These are phyloP conservation scores for Papilio polyxenes DNA, from an alignment of 1,140 invertebrate genomes.

Conservation along the genomic window DNA sequence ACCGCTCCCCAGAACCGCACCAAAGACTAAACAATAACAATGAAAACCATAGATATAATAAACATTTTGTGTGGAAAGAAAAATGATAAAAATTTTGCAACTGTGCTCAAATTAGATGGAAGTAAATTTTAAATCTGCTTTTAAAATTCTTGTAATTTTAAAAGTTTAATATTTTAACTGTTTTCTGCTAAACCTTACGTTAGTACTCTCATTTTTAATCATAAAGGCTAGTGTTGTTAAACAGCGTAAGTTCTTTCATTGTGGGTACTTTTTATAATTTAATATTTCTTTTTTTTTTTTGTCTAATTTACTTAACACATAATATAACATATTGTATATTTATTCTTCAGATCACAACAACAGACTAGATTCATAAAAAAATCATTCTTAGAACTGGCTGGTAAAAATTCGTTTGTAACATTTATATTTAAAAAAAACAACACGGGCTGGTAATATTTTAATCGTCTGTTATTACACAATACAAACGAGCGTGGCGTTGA, in stretches of 20 bases:
- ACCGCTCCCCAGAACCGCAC: slow-evolving; percentile 18
- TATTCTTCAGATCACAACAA: neutral
- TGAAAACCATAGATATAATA: neutral
- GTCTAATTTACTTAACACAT: too few relatives aligned
- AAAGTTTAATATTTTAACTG: too few relatives aligned
- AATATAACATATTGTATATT: too few relatives aligned
- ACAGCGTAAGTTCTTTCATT: neutral
- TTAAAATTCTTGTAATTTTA: too few relatives aligned
- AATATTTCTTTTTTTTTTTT: too few relatives aligned
- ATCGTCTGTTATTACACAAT: slow-evolving; percentile 33
- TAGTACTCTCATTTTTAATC: neutral
- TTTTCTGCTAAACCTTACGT: neutral
- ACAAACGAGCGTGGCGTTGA: slow-evolving; percentile 32
- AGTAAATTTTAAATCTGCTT: too few relatives aligned
- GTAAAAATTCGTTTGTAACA: neutral
- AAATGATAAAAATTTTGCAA: neutral
- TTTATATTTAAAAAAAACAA: neutral
- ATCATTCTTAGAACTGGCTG: neutral
- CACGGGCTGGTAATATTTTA: slow-evolving; percentile 25
- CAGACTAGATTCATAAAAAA: neutral
- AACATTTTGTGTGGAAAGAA: neutral
- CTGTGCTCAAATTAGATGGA: neutral
- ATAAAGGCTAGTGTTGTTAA: neutral
- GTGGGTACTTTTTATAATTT: neutral
- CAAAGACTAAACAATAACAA: slow-evolving; percentile 36